phyloP scores from a whole-genome alignment of 37 sponge, comb jelly and placozoan species.

The Chondrilla cf. caribensis region DNA sequence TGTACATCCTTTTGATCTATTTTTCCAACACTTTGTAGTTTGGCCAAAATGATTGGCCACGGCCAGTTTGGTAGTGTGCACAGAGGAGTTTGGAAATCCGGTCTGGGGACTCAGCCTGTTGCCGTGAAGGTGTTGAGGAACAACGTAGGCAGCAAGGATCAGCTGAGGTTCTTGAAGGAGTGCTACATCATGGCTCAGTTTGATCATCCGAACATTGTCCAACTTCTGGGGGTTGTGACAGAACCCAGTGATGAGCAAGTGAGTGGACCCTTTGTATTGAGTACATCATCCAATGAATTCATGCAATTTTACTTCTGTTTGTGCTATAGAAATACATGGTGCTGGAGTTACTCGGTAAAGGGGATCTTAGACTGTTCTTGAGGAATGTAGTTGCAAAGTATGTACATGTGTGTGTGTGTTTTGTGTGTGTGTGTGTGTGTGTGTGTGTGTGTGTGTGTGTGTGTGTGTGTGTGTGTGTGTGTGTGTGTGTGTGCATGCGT shows the following conservation, averaged over 20 bases:
- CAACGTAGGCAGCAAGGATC: neutral
- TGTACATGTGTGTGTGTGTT: neutral
- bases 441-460: no score
- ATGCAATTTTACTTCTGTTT: neutral
- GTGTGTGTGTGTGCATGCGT: no score
- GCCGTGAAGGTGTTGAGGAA: constrained; percentile 51
- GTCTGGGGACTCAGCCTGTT: constrained; percentile 10
- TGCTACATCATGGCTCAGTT: constrained; percentile 20
- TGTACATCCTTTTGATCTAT: no score
- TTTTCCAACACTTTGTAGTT: neutral
- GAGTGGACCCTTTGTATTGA: neutral
- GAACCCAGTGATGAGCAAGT: neutral
- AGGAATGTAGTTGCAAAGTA: neutral
- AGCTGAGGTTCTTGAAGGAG: constrained; percentile 3
- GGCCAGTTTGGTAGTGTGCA: constrained; percentile 70
- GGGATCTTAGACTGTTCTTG: neutral
- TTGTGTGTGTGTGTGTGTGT: no score
- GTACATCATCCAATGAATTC: neutral
- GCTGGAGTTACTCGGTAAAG: constrained; percentile 8
- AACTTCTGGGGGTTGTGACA: neutral
- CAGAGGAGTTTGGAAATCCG: constrained; percentile 33
- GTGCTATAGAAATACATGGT: constrained; percentile 3
- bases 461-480: no score
- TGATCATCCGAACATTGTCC: constrained; percentile 10
- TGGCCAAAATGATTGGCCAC: constrained; percentile 30